These are phyloP conservation scores for Herpetotheres cachinnans DNA, from an alignment of 2,113 vertebrate species.

Conservation along the genomic window DNA sequence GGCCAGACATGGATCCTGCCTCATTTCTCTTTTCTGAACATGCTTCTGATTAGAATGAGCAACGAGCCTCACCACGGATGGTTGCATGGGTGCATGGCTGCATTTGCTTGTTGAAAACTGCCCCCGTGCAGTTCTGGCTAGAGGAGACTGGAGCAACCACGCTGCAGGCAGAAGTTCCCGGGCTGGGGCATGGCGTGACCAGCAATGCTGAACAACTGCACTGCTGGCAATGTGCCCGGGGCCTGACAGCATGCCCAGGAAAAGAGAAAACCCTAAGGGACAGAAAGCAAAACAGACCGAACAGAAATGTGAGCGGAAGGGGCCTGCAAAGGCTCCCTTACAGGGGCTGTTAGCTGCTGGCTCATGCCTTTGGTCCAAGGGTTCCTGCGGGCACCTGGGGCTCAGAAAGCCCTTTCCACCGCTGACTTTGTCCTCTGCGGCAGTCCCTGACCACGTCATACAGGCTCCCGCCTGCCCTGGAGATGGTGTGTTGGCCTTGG, in stretches of 20 bases:
- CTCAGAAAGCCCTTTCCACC: neutral
- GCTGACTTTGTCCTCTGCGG: neutral
- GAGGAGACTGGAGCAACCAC: neutral
- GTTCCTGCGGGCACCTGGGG: neutral
- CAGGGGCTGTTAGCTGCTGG: neutral
- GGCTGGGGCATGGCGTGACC: neutral
- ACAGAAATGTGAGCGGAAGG: neutral
- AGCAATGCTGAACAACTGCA: neutral
- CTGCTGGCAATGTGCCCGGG: neutral
- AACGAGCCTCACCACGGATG: accelerated
- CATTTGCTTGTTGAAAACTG: neutral
- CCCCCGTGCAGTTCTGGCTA: neutral
- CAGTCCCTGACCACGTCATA: neutral
- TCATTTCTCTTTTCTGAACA: neutral
- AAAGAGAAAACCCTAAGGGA: neutral
- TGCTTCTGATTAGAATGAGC: neutral
- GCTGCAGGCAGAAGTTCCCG: neutral
- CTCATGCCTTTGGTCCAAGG: neutral
- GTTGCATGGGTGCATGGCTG: neutral
- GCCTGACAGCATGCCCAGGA: neutral
- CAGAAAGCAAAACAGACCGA: neutral
- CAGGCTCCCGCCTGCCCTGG: neutral
- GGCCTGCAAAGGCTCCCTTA: neutral
- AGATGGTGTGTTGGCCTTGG: neutral
- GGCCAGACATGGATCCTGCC: neutral